A percentile compares a stretch with the other conserved stretches of the same genome.
phyloP scores from a whole-genome alignment of 1,140 invertebrate genomes.

The Drosophila paulistorum region DNA sequence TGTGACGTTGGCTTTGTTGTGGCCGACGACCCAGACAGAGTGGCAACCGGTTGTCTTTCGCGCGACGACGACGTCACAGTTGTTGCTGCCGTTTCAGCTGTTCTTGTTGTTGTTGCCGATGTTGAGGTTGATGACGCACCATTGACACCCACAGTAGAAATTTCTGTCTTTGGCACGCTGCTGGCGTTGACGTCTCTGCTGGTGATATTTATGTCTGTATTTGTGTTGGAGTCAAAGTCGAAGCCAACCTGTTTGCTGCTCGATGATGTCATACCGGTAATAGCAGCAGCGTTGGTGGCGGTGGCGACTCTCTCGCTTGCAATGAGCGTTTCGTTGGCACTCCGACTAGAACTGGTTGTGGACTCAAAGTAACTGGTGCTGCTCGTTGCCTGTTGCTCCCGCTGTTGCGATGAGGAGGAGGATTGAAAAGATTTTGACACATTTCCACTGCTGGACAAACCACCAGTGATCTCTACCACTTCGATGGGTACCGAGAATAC shows the following conservation, averaged over 20 bases:
- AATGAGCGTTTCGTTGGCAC: slow-evolving; percentile 69
- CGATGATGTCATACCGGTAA: slow-evolving; percentile 82
- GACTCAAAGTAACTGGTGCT: slow-evolving; percentile 64
- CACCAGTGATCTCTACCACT: slow-evolving; percentile 70
- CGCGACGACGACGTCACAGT: slow-evolving; percentile 64
- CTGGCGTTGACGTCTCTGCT: slow-evolving; percentile 36
- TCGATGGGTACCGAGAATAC: slow-evolving; percentile 80
- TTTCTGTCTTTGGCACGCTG: slow-evolving; percentile 57
- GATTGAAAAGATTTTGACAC: slow-evolving; percentile 68
- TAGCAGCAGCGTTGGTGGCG: slow-evolving; percentile 28
- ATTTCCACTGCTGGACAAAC: slow-evolving; percentile 61
- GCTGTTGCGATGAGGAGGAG: slow-evolving; percentile 56
- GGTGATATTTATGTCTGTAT: slow-evolving; percentile 35
- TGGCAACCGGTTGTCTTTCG: slow-evolving; percentile 60
- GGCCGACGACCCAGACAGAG: slow-evolving; percentile 44
- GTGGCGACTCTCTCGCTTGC: slow-evolving; percentile 67
- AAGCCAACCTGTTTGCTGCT: slow-evolving; percentile 73
- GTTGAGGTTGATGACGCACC: slow-evolving; percentile 28
- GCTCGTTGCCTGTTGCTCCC: slow-evolving; percentile 49
- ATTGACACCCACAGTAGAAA: slow-evolving; percentile 24
- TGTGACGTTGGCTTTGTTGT: slow-evolving; percentile 68
- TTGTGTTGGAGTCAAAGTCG: slow-evolving; percentile 34
- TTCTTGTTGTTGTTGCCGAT: slow-evolving; percentile 3
- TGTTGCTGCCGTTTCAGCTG: slow-evolving; percentile 53
- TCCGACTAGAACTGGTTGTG: slow-evolving; percentile 72